Evolutionary conservation across 2,113 vertebrate species (phyloP).

Genomic region (Ammospiza nelsoni): DNA sequence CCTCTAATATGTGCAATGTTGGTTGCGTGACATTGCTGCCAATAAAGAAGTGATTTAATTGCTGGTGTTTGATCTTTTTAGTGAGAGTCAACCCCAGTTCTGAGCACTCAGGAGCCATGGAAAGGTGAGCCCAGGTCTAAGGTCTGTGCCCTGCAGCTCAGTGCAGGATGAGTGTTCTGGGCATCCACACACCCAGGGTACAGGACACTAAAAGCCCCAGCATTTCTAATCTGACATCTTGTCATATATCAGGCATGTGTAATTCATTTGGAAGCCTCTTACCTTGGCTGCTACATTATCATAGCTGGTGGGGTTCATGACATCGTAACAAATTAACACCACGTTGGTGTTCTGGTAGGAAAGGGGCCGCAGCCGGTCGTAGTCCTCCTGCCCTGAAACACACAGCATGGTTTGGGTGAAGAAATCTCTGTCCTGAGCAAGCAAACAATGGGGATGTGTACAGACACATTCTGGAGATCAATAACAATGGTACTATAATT

Average conservation of each 20-base stretch:
- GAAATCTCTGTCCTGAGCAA: not conserved
- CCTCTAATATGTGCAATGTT: not conserved
- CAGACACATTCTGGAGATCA: not conserved
- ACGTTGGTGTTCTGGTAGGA: conserved; percentile 92
- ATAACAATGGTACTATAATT: not conserved
- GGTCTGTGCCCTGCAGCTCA: not conserved
- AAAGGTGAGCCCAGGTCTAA: not conserved
- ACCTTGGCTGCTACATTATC: conserved; percentile 95
- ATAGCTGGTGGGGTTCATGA: conserved; percentile 93
- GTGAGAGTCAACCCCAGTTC: not conserved
- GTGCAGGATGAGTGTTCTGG: accelerated
- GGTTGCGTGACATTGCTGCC: accelerated
- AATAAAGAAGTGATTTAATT: not conserved
- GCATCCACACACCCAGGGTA: not conserved
- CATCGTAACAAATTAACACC: conserved; percentile 92
- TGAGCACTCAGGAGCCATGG: not conserved
- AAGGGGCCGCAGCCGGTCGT: conserved; percentile 90
- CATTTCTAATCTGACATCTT: not conserved
- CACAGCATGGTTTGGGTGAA: not conserved
- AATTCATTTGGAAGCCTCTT: conserved; percentile 17
- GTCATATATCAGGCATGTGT: not conserved
- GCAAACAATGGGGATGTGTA: not conserved
- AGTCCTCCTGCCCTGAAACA: conserved; percentile 93
- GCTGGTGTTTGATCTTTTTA: not conserved
- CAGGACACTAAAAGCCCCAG: not conserved